Base-by-base conservation (phyloP, 2,888 invertebrate genomes). In the Athripsodes cinereus region DNA sequence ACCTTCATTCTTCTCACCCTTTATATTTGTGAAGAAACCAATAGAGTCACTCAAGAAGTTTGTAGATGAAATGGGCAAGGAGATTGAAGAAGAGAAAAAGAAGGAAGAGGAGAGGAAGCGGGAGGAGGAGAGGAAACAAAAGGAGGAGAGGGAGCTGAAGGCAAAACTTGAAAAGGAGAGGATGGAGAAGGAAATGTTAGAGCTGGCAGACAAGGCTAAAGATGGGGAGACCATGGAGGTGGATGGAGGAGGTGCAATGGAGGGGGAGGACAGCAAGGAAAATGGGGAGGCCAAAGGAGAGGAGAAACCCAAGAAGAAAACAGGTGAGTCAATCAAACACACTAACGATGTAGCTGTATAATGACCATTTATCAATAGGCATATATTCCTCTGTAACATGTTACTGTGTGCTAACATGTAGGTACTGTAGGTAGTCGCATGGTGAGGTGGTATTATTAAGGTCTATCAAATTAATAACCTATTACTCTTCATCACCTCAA, bases 1-100 rank as follows among this genome's bases (percentile, higher is more conserved):
- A 20, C 57, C 57, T 10, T 57, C 57, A 6, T 57, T 57, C n/a
- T 20, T 57, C 8, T 57, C 57, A 2, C 57, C 57, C 6, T 46
- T 57, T 44, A 44, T 57, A 18, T 57, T 46, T 16, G 57, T 57
- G 2, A 52, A 57, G 10, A 57, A 57, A 19, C 57, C 57, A 10
- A 13, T 10, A 1, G 52, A 31, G 21, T 57, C 57, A 8, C 19
- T 57, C 6, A 44, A 44, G 34, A 18, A 18, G 13, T 57, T 57
- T 34, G 57, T 57, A 2, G 52, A 52, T 11, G 57, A 46, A 10
- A 13, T 57, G 21, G 57, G 57, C 19, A 52, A 34, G 22, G 52
- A 57, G 44, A 52, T 57, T 18, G 31, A 46, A 6, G 22, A 47
- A 19, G 55, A 48, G 19, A 48, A 21, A 21, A 44, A 46, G 46